These are phyloP conservation scores for Regulus satrapa DNA, from an alignment of 2,113 vertebrate genomes.

Conservation along the genomic window DNA sequence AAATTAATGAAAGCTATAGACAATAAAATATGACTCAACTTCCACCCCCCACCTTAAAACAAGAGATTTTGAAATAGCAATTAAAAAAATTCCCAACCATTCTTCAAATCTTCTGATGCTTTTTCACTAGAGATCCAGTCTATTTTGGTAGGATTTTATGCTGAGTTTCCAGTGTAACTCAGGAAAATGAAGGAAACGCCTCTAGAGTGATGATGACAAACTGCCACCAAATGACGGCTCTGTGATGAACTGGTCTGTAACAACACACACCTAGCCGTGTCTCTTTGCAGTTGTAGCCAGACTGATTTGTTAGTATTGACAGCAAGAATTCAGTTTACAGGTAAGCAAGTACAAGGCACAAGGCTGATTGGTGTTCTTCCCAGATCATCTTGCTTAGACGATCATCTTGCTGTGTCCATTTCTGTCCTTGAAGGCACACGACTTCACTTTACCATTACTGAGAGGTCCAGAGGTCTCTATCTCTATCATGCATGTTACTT, in stretches of 20 bases:
- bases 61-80: constrained; percentile 12
- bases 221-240: background rate
- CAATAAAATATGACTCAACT: constrained; percentile 27
- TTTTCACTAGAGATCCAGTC: background rate
- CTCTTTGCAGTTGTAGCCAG: background rate
- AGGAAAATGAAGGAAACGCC: background rate
- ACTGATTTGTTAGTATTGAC: background rate
- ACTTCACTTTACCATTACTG: background rate
- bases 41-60: background rate
- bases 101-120: background rate
- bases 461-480: background rate
- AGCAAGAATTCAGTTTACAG: background rate
- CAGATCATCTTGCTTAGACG: background rate
- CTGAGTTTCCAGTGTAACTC: background rate
- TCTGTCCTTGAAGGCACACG: background rate
- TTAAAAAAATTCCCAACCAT: background rate
- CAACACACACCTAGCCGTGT: background rate
- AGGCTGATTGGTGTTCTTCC: background rate
- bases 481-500: background rate
- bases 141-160: background rate
- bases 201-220: background rate
- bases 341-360: background rate
- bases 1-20: constrained; percentile 61
- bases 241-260: background rate
- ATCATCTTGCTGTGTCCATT: background rate